Evolutionary conservation across 2,113 vertebrate species (phyloP).

Genomic region (Romanogobio albipinnatus): DNA sequence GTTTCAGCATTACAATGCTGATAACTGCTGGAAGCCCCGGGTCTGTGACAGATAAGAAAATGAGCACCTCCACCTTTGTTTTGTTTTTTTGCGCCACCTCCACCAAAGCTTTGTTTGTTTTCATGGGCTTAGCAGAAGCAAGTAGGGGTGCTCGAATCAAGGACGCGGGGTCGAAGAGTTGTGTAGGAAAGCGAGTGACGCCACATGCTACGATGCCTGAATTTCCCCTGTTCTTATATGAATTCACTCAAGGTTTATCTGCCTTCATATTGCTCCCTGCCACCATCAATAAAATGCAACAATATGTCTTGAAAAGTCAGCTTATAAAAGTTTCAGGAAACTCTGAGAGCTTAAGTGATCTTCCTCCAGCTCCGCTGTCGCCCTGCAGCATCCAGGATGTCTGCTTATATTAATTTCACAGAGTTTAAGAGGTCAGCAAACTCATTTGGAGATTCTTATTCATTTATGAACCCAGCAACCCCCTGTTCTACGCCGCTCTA

Average conservation of each 20-base stretch:
- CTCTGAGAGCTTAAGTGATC: slow-evolving; percentile 91
- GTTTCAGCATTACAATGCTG: slow-evolving; percentile 17
- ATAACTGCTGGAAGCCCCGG: slow-evolving; percentile 40
- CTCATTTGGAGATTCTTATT: slow-evolving; percentile 89
- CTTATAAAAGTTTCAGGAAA: slow-evolving; percentile 95
- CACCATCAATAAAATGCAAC: slow-evolving; percentile 85
- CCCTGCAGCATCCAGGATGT: slow-evolving; percentile 84
- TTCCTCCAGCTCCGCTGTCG: slow-evolving; percentile 78
- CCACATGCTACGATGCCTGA: slow-evolving; percentile 47
- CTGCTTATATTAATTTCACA: slow-evolving; percentile 98
- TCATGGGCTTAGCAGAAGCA: slow-evolving; percentile 18
- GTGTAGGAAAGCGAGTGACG: background rate
- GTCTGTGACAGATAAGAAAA: slow-evolving; percentile 42
- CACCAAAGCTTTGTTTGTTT: slow-evolving; percentile 31
- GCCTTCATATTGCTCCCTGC: slow-evolving; percentile 80
- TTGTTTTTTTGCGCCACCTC: slow-evolving; percentile 1
- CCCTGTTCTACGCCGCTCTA: slow-evolving; percentile 71
- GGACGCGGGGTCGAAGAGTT: slow-evolving; percentile 17
- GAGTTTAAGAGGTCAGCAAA: slow-evolving; percentile 94
- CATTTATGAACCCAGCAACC: slow-evolving; percentile 88
- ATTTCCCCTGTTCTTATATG: slow-evolving; percentile 74
- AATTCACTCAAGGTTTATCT: slow-evolving; percentile 84
- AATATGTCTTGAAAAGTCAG: slow-evolving; percentile 86
- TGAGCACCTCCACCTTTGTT: slow-evolving; percentile 20
- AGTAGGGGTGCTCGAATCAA: slow-evolving; percentile 22